Evolutionary conservation across 2,888 invertebrate species (phyloP).

Genomic region (Mantis religiosa): DNA sequence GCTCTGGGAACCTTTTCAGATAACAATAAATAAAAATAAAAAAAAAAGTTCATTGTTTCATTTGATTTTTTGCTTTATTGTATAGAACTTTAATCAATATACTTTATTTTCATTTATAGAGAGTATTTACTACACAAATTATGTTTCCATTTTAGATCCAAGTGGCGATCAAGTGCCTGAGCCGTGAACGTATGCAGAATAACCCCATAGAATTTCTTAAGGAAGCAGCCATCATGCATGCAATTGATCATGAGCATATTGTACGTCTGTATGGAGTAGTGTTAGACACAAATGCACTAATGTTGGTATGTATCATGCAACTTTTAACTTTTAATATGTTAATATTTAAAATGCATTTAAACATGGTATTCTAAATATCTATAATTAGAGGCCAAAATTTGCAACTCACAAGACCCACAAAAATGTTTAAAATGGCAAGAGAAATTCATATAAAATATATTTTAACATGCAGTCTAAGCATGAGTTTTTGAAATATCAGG

Average conservation of each 20-base stretch:
- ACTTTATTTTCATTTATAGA: not conserved
- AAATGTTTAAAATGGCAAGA: too few species aligned
- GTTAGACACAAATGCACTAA: conserved; percentile 70
- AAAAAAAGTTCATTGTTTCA: too few species aligned
- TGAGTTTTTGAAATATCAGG: too few species aligned
- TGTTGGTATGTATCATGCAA: conserved; percentile 39
- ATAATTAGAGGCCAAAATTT: too few species aligned
- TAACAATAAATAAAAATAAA: too few species aligned
- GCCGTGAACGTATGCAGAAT: conserved; percentile 90
- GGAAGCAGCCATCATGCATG: conserved; percentile 98
- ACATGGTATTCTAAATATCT: too few species aligned
- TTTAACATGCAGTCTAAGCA: too few species aligned
- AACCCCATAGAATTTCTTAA: conserved; percentile 95
- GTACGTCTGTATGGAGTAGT: conserved; percentile 97
- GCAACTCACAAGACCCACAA: too few species aligned
- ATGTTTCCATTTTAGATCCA: conserved; percentile 58
- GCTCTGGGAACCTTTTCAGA: too few species aligned
- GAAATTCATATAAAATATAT: too few species aligned
- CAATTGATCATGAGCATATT: conserved; percentile 94
- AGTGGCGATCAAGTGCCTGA: conserved; percentile 95
- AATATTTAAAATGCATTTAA: not conserved
- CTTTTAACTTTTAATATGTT: not conserved
- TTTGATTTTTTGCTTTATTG: too few species aligned
- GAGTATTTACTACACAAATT: not conserved
- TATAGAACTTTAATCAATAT: too few species aligned